phyloP scores from a whole-genome alignment of 2,113 vertebrate genomes.

The Gopherus evgoodei region DNA sequence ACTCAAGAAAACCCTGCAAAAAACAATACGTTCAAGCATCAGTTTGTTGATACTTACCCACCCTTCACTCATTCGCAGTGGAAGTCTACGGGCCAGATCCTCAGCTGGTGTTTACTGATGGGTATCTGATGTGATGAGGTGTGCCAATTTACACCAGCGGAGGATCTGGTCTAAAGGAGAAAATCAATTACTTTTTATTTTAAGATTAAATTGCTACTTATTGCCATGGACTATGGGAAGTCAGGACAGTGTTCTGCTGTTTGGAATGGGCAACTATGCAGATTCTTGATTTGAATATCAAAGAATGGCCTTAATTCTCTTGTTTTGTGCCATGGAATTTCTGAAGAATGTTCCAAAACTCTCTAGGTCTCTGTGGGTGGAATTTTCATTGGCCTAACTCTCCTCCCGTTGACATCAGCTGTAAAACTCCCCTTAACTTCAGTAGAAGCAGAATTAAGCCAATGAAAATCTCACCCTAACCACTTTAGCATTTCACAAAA shows the following conservation, averaged over 20 bases:
- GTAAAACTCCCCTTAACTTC: not conserved
- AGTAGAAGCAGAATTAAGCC: no score
- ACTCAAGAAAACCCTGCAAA: no score
- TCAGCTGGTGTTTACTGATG: not conserved
- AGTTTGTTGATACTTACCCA: no score
- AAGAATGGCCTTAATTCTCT: not conserved
- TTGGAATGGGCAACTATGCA: not conserved
- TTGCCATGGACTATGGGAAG: not conserved
- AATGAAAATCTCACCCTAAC: not conserved
- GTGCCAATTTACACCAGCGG: not conserved
- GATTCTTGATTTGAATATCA: not conserved
- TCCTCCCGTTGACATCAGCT: not conserved
- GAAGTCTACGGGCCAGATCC: not conserved
- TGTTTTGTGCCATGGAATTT: not conserved
- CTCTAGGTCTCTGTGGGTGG: not conserved
- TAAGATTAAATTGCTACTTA: not conserved
- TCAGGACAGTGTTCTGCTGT: not conserved
- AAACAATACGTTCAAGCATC: no score
- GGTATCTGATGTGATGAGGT: not conserved
- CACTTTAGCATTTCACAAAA: conserved; percentile 10
- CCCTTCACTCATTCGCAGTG: no score
- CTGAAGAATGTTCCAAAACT: not conserved
- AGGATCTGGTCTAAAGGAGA: not conserved
- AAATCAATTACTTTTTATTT: not conserved
- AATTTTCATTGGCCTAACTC: not conserved